Percentiles rank a stretch among this genome's conserved stretches.
These are phyloP conservation scores for Micoletzkya japonica DNA, from an alignment of 2,888 invertebrate genomes.

Conservation along the genomic window DNA sequence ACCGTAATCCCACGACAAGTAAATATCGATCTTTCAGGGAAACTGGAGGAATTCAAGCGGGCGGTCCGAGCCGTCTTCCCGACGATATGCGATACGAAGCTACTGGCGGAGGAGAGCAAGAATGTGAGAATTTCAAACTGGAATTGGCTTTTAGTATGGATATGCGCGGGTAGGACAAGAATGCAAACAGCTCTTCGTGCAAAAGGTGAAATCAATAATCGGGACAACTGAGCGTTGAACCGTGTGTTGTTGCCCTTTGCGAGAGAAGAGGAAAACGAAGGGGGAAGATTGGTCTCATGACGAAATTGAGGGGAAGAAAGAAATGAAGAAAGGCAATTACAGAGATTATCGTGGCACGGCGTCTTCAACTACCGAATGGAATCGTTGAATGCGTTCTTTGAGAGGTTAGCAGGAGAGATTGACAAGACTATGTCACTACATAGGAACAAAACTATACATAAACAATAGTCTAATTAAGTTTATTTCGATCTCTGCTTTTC, in stretches of 20 bases:
- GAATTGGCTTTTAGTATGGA: background rate
- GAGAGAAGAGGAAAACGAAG: too few relatives aligned
- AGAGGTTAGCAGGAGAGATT: constrained; percentile 14
- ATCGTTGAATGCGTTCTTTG: constrained; percentile 25
- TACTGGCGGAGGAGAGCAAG: constrained; percentile 28
- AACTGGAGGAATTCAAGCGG: constrained; percentile 13
- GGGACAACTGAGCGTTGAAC: too few relatives aligned
- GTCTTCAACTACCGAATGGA: constrained; percentile 27
- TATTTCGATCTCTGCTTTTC: too few relatives aligned
- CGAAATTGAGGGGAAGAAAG: too few relatives aligned
- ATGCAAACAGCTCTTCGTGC: too few relatives aligned
- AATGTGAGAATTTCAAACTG: background rate
- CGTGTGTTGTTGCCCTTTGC: too few relatives aligned
- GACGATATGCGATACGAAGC: constrained; percentile 20
- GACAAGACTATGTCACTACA: too few relatives aligned
- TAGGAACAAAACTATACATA: too few relatives aligned
- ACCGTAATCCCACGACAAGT: background rate
- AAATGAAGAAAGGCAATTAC: background rate
- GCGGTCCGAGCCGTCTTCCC: constrained; percentile 18
- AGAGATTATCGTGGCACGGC: constrained; percentile 22
- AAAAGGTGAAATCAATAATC: too few relatives aligned
- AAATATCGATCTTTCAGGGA: background rate
- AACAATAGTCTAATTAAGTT: too few relatives aligned
- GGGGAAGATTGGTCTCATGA: too few relatives aligned
- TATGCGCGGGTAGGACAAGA: too few relatives aligned